Evolutionary conservation across 2,888 invertebrate genomes (phyloP).

Genomic region (Pogonocherus hispidulus): DNA sequence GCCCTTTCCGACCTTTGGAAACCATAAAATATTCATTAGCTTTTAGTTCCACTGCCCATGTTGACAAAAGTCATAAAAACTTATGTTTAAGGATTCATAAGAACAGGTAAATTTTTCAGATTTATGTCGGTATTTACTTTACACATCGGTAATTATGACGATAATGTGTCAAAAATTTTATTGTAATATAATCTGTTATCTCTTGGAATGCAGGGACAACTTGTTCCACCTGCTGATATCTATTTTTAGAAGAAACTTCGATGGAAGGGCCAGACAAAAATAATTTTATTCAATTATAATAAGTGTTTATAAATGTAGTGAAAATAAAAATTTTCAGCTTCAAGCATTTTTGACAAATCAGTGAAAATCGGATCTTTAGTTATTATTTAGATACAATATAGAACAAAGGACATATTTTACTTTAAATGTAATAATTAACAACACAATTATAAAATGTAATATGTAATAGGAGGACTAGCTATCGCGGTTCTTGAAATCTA

Average conservation of each 20-base stretch:
- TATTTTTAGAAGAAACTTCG: slow-evolving; percentile 4
- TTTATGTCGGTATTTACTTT: slow-evolving; percentile 30
- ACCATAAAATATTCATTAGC: slow-evolving; percentile 31
- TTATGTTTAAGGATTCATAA: slow-evolving; percentile 16
- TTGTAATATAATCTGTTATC: slow-evolving; percentile 44
- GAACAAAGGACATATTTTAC: too few relatives aligned
- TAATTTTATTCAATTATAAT: too few relatives aligned
- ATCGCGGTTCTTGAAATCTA: too few relatives aligned
- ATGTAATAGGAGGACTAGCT: too few relatives aligned
- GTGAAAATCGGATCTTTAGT: too few relatives aligned
- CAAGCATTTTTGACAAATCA: too few relatives aligned
- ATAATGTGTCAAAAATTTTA: slow-evolving; percentile 42
- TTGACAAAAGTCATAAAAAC: slow-evolving; percentile 12
- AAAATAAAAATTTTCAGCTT: too few relatives aligned
- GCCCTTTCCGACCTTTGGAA: slow-evolving; percentile 6
- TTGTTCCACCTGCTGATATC: slow-evolving; percentile 35
- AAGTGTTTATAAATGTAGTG: too few relatives aligned
- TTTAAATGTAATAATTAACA: too few relatives aligned
- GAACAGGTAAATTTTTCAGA: slow-evolving; percentile 20
- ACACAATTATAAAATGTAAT: too few relatives aligned
- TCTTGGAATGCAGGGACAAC: slow-evolving; percentile 35
- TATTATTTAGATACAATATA: too few relatives aligned
- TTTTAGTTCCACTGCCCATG: slow-evolving; percentile 10
- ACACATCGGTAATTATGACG: slow-evolving; percentile 24
- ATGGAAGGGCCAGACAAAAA: too few relatives aligned